Percentiles rank a stretch among this genome's conserved stretches.
phyloP scores from a whole-genome alignment of 2,113 vertebrate species.

The Lipotes vexillifer region DNA sequence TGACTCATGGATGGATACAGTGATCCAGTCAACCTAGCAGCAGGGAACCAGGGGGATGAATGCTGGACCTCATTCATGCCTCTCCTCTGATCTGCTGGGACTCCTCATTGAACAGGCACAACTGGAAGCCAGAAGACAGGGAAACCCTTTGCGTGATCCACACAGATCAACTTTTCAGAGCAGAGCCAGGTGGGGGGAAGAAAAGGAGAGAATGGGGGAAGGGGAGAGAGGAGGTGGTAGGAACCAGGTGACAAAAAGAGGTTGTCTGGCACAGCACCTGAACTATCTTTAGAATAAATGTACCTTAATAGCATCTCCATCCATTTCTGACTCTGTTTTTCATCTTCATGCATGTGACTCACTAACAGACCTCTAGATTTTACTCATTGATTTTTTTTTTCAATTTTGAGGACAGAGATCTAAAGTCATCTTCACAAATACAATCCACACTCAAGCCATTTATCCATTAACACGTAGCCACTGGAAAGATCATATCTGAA shows the following conservation, averaged over 20 bases:
- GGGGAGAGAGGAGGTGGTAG: background rate
- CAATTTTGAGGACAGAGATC: background rate
- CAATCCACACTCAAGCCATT: background rate
- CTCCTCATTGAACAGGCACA: background rate
- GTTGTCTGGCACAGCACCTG: background rate
- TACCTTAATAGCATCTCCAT: background rate
- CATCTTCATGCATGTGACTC: background rate
- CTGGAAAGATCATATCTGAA: background rate
- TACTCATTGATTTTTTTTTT: background rate
- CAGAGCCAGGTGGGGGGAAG: background rate
- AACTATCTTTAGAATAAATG: background rate
- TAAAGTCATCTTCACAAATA: background rate
- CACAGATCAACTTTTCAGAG: background rate
- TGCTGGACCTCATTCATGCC: too few species aligned
- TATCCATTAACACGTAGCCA: background rate
- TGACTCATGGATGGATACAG: background rate
- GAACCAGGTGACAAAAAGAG: background rate
- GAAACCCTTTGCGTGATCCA: background rate
- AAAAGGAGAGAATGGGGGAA: background rate
- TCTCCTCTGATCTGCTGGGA: background rate
- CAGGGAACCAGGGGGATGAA: background rate
- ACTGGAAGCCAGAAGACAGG: slow-evolving; percentile 17
- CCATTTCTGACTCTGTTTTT: background rate
- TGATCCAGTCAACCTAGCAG: background rate
- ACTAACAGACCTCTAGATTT: background rate